These are phyloP conservation scores for Tortricodes alternella DNA, from an alignment of 2,888 invertebrate species.

Conservation along the genomic window DNA sequence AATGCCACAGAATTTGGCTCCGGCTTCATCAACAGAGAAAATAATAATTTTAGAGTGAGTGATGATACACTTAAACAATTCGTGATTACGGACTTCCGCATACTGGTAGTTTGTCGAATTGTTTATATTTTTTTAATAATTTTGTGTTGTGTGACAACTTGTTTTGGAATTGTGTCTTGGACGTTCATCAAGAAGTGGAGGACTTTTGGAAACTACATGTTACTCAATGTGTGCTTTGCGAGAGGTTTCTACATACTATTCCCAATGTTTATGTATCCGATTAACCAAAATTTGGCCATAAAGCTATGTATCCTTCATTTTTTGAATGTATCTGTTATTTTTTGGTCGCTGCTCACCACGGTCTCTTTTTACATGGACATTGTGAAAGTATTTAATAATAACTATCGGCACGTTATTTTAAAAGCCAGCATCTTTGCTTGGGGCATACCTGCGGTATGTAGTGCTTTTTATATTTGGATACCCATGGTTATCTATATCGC, in stretches of 20 bases:
- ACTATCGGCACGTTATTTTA: background rate
- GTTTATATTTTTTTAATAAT: background rate
- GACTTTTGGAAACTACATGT: background rate
- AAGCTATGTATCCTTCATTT: background rate
- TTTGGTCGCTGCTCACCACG: background rate
- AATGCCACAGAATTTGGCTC: too few relatives aligned
- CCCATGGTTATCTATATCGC: background rate
- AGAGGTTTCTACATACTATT: background rate
- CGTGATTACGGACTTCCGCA: too few relatives aligned
- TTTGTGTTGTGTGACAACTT: background rate
- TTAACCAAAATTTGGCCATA: background rate
- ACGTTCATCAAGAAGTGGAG: background rate
- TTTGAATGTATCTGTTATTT: background rate
- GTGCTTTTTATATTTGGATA: background rate
- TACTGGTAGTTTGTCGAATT: too few relatives aligned
- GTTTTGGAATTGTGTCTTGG: conserved; percentile 2
- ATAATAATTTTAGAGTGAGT: too few relatives aligned
- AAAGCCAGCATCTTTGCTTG: background rate
- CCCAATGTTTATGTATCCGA: background rate
- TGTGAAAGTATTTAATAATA: background rate
- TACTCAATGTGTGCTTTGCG: background rate
- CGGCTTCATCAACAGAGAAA: too few relatives aligned
- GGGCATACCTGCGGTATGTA: background rate
- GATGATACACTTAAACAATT: too few relatives aligned
- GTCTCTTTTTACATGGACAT: conserved; percentile 1